Percentiles rank a stretch among this genome's conserved stretches.
These are phyloP conservation scores for Lophotis ruficrista DNA, from an alignment of 2,113 vertebrate genomes.

Conservation along the genomic window DNA sequence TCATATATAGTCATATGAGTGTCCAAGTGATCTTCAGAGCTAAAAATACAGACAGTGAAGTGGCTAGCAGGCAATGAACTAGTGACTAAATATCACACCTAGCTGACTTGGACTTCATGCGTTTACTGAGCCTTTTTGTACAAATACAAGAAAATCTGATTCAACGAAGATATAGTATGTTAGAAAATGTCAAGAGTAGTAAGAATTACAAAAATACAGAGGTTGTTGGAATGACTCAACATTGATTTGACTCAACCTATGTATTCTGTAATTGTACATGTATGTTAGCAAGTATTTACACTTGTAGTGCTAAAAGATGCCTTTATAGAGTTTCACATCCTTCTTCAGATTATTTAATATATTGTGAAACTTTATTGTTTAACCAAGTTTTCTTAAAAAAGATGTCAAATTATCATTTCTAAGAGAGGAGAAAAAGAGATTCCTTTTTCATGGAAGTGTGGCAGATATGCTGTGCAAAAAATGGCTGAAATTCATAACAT, in stretches of 20 bases:
- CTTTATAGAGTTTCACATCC: background rate
- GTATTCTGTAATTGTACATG: background rate
- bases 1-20: background rate
- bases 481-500: background rate
- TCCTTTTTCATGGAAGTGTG: background rate
- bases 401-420: background rate
- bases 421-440: conserved; percentile 13
- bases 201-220: background rate
- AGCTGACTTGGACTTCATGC: background rate
- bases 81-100: background rate
- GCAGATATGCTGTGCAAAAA: background rate
- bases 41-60: background rate
- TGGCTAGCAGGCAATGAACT: background rate
- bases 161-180: background rate
- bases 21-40: background rate
- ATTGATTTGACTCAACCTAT: background rate
- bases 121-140: background rate
- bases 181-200: background rate
- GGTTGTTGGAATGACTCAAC: background rate
- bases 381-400: background rate
- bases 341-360: background rate
- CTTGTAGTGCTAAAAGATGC: background rate
- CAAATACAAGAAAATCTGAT: background rate
- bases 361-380: background rate
- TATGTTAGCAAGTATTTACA: background rate